Percentiles rank a stretch among this genome's conserved stretches.
These are phyloP conservation scores for Ailuropoda melanoleuca DNA, from an alignment of 2,113 vertebrate genomes.

Conservation along the genomic window DNA sequence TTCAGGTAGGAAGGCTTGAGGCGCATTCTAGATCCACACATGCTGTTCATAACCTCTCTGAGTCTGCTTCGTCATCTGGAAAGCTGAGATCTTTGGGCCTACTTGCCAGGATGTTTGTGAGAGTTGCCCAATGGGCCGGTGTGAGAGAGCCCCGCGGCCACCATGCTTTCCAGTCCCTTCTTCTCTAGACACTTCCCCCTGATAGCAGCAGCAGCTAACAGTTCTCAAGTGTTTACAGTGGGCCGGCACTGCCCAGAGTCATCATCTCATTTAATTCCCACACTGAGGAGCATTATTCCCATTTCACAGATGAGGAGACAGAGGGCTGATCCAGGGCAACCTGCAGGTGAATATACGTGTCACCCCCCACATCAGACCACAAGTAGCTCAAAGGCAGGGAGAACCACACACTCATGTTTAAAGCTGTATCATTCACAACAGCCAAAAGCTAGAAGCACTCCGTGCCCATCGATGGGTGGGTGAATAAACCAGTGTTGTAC, in stretches of 20 bases:
- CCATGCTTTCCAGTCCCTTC: background rate
- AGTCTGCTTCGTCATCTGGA: background rate
- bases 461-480: fast-evolving
- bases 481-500: background rate
- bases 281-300: background rate
- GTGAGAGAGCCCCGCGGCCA: background rate
- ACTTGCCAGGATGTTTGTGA: background rate
- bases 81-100: background rate
- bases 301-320: background rate
- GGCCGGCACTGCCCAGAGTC: background rate
- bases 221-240: background rate
- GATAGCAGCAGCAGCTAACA: no score
- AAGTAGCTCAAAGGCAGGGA: background rate
- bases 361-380: background rate
- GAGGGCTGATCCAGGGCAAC: background rate
- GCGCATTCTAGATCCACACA: background rate
- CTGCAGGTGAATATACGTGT: background rate
- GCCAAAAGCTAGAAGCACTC: background rate
- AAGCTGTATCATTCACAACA: fast-evolving
- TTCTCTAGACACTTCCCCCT: background rate
- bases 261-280: background rate
- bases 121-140: background rate
- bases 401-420: background rate
- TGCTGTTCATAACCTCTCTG: background rate
- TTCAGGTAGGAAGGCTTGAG: background rate